These are phyloP conservation scores for Apamea crenata DNA, from an alignment of 2,888 invertebrate species.

Conservation along the genomic window DNA sequence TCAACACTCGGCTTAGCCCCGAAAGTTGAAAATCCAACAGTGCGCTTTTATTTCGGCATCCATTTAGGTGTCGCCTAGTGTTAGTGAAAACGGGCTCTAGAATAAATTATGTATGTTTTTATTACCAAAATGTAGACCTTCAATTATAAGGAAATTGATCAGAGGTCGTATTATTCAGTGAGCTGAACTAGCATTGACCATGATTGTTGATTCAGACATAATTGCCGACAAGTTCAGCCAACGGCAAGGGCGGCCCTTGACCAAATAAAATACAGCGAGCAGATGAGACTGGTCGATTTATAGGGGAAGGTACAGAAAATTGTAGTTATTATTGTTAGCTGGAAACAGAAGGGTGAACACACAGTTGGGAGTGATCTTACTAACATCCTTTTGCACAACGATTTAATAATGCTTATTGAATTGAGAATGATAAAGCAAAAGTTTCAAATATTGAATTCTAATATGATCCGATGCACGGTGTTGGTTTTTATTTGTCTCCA, in stretches of 20 bases:
- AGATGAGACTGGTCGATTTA: constrained; percentile 28
- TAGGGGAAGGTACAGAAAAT: no score
- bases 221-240: constrained; percentile 45
- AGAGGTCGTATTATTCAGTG: constrained; percentile 49
- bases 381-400: no score
- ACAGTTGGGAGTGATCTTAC: no score
- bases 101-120: not conserved
- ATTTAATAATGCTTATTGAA: no score
- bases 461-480: no score
- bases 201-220: constrained; percentile 53
- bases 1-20: not conserved
- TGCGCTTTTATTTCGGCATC: not conserved
- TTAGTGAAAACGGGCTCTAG: not conserved
- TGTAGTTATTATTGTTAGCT: not conserved
- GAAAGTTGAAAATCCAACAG: not conserved
- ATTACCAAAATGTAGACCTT: constrained; percentile 31
- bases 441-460: no score
- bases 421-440: not conserved
- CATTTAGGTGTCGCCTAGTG: not conserved
- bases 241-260: constrained; percentile 57
- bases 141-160: constrained; percentile 46
- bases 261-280: constrained; percentile 41
- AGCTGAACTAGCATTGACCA: constrained; percentile 53
- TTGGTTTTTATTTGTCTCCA: no score
- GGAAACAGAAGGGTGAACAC: not conserved